Base-by-base conservation (phyloP, 2,113 vertebrate species). In the Alligator sinensis region DNA sequence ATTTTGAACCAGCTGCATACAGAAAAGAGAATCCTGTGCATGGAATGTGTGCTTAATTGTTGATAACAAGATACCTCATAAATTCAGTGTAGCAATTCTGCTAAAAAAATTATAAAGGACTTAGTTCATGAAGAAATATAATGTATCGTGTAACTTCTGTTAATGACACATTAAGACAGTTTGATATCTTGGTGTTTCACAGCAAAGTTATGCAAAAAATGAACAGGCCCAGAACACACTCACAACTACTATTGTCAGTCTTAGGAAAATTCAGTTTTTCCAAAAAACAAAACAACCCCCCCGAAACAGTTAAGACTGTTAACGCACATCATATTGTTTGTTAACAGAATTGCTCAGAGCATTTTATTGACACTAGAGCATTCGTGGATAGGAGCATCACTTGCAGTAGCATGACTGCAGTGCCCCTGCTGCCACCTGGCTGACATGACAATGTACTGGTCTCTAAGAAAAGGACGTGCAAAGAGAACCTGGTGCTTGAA, bases 121-220 rank as follows among this genome's bases (percentile, higher is more conserved):
- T 88, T 89, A 88, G 15, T 4, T 78, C 24, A 75, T 13, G 90
- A 62, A 63, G 27, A 18, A 95, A 82, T 47, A 47, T 47, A 3
- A 57, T 82, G 6, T 28, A 19, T 60, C 57, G 27, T 76, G 8
- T n/a, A 61, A 80, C 89, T n/a, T 10, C 2, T 72, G 21, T 24
- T 28, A 47, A 47, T 47, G 28, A 60, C 60, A 61, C 3, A 47
- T 82, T n/a, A 91, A 82, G 74, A 63, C 61, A 89, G 77, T 74
- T 13, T 14, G 18, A 5, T 93, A 19, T 25, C 21, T 80, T 30
- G 38, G 21, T 70, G 87, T 89, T 85, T 80, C 9, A 0, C 19
- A 89, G 18, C 15, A 76, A 90, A 92, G 11, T 58, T 91, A 87
- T 76, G 54, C 59, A 94, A 87, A 94, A 76, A 19, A 2, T 13